phyloP scores from a whole-genome alignment of 2,797 vertebrate species.

The Margarornis squamiger region DNA sequence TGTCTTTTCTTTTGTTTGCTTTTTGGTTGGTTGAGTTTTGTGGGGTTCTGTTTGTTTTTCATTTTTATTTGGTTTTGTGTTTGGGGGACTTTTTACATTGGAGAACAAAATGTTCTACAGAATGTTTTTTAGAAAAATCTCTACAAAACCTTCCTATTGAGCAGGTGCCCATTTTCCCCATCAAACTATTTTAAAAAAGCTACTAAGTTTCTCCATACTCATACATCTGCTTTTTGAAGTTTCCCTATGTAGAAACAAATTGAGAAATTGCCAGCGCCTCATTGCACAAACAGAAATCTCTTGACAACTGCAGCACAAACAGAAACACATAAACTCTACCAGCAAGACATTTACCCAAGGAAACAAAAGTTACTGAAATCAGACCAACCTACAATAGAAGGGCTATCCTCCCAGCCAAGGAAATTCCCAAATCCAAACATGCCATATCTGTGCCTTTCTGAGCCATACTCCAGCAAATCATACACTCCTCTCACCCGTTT shows the following conservation, averaged over 20 bases:
- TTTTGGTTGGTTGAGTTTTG: background rate
- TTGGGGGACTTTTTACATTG: background rate
- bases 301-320: background rate
- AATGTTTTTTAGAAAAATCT: background rate
- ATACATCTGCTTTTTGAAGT: background rate
- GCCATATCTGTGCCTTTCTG: background rate
- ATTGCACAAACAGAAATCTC: background rate
- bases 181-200: background rate
- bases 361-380: background rate
- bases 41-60: background rate
- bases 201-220: background rate
- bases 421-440: background rate
- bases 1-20: background rate
- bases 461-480: background rate
- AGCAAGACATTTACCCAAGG: background rate
- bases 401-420: background rate
- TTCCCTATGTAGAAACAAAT: background rate
- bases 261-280: background rate
- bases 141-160: background rate
- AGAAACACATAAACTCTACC: background rate
- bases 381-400: background rate
- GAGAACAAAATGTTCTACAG: background rate
- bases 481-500: background rate
- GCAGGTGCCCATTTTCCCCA: background rate
- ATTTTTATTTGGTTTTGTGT: background rate